phyloP scores from a whole-genome alignment of 2,888 invertebrate genomes.

The Cryptophagus acutangulus region DNA sequence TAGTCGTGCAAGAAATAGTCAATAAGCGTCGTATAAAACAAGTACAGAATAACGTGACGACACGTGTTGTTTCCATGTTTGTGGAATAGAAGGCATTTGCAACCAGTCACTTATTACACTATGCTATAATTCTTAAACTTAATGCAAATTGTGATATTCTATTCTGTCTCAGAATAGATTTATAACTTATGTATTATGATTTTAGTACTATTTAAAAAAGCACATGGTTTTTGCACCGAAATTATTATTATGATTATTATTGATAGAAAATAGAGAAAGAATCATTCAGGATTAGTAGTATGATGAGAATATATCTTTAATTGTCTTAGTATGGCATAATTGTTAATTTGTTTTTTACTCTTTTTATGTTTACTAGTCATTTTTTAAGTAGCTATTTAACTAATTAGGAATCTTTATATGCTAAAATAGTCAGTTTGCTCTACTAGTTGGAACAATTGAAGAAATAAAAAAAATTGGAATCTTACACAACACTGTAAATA shows the following conservation, averaged over 20 bases:
- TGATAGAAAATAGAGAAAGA: conserved; percentile 11
- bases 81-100: neutral
- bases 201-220: conserved; percentile 28
- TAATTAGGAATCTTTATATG: neutral
- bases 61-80: neutral
- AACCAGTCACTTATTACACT: conserved; percentile 13
- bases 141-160: conserved; percentile 47
- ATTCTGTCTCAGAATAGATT: conserved; percentile 37
- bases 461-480: conserved; percentile 13
- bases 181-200: conserved; percentile 28
- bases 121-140: conserved; percentile 36
- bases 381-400: neutral
- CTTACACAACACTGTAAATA: conserved; percentile 19
- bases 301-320: too few species aligned
- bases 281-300: conserved; percentile 10
- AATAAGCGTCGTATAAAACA: conserved; percentile 2
- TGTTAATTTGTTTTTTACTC: conserved; percentile 15
- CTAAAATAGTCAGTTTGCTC: too few species aligned
- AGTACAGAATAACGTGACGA: conserved; percentile 3
- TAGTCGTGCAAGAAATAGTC: neutral
- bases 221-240: conserved; percentile 33
- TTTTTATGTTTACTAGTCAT: conserved; percentile 1
- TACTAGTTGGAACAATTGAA: conserved; percentile 10
- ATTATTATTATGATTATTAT: neutral
- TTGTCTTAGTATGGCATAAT: conserved; percentile 7